These are phyloP conservation scores for Acestrorhynchus altus DNA, from an alignment of 2,797 vertebrate genomes.

Conservation along the genomic window DNA sequence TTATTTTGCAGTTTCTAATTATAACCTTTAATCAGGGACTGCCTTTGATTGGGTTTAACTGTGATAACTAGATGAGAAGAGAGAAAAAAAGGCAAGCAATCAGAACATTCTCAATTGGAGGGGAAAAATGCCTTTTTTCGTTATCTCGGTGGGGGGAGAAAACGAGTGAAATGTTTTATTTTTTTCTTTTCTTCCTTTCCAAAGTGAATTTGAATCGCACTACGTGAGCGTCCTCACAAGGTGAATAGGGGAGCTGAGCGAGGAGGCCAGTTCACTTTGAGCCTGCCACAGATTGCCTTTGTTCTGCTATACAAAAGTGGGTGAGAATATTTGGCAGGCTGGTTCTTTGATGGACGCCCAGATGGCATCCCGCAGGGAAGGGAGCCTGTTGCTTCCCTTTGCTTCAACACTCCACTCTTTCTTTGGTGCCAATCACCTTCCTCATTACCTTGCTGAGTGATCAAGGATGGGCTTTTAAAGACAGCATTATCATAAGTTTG, in stretches of 20 bases:
- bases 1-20: conserved; percentile 72
- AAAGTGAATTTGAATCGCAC: conserved; percentile 49
- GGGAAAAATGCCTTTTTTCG: conserved; percentile 61
- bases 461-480: conserved; percentile 64
- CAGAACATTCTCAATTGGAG: conserved; percentile 68
- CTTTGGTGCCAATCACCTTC: conserved; percentile 61
- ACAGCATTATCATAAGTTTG: conserved; percentile 50
- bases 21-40: conserved; percentile 70
- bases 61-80: conserved; percentile 65
- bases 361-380: conserved; percentile 57
- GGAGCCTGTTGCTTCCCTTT: conserved; percentile 52
- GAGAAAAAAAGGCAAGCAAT: conserved; percentile 59
- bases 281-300: conserved; percentile 52
- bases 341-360: conserved; percentile 42
- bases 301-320: conserved; percentile 59
- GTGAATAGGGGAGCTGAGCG: conserved; percentile 58
- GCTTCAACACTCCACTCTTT: conserved; percentile 53
- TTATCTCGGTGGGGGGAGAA: conserved; percentile 65
- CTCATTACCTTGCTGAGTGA: conserved; percentile 66
- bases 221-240: conserved; percentile 63
- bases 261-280: conserved; percentile 50
- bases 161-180: conserved; percentile 31
- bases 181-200: conserved; percentile 5
- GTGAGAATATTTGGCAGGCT: conserved; percentile 56
- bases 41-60: conserved; percentile 71